A percentile compares a stretch with the other conserved stretches of the same genome.
phyloP scores from a whole-genome alignment of 2,113 vertebrate genomes.

The Microcebus ravelobensis region DNA sequence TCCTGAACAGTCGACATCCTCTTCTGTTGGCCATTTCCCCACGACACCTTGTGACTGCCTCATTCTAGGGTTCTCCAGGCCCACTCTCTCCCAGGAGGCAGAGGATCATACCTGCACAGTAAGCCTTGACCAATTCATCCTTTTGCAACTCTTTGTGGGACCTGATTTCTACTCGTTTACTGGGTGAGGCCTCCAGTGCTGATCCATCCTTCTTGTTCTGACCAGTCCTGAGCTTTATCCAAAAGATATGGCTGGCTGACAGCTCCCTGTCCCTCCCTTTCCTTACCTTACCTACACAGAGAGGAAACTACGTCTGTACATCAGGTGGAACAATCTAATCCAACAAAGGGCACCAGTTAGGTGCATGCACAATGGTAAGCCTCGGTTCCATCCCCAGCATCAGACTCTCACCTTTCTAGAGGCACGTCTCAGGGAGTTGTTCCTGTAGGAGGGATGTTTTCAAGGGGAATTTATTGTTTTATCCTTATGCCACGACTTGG shows the following conservation, averaged over 20 bases:
- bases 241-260: not conserved
- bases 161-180: not conserved
- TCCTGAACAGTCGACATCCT: not conserved
- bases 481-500: not conserved
- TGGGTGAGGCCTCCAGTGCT: not conserved
- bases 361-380: not conserved
- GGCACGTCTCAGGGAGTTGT: not conserved
- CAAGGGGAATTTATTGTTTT: not conserved
- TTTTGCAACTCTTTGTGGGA: not conserved
- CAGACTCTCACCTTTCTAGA: not conserved
- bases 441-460: not conserved
- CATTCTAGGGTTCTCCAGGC: not conserved
- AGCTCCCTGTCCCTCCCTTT: not conserved
- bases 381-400: not conserved
- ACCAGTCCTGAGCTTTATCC: not conserved
- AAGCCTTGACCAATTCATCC: not conserved
- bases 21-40: not conserved
- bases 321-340: not conserved
- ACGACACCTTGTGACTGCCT: not conserved
- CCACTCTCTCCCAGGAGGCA: not conserved
- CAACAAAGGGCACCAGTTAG: not conserved
- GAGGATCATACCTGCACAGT: not conserved
- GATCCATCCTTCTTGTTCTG: not conserved
- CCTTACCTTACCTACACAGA: not conserved
- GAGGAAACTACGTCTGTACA: not conserved